Evolutionary conservation across 2,797 vertebrate genomes (phyloP).

Genomic region (Notoglanidium macrostoma): DNA sequence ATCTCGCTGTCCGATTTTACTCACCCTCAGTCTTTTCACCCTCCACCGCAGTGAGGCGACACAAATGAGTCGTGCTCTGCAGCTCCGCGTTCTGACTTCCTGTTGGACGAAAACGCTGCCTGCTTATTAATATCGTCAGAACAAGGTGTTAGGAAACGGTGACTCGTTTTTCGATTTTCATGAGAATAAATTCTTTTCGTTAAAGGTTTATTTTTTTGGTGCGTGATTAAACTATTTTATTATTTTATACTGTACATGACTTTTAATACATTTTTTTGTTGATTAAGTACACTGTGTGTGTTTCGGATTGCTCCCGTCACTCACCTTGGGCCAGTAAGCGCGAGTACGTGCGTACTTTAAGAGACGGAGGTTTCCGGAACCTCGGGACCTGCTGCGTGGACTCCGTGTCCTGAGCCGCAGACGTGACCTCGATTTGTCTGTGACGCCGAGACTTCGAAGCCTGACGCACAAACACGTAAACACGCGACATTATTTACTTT

Average conservation of each 20-base stretch:
- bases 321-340: constrained; percentile 59
- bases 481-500: no score
- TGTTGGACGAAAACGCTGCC: constrained; percentile 39
- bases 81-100: constrained; percentile 59
- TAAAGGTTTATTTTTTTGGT: background rate
- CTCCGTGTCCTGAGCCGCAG: background rate
- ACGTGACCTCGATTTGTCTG: constrained; percentile 68
- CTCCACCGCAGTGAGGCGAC: constrained; percentile 63
- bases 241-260: no score
- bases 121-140: background rate
- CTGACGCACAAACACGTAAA: constrained; percentile 64
- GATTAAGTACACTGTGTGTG: background rate
- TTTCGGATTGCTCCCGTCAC: background rate
- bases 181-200: background rate
- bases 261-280: background rate
- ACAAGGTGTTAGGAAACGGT: background rate
- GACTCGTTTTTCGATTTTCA: background rate
- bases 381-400: fast-evolving
- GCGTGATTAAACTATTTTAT: background rate
- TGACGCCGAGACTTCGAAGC: constrained; percentile 78
- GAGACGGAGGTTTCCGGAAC: constrained; percentile 45
- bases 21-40: constrained; percentile 60
- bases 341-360: constrained; percentile 64
- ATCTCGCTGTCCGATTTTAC: background rate
- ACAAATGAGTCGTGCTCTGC: constrained; percentile 49